Evolutionary conservation across 2,113 vertebrate species (phyloP), one percentile per base, ranked within the genome.

Genomic region (Shinisaurus crocodilurus): DNA sequence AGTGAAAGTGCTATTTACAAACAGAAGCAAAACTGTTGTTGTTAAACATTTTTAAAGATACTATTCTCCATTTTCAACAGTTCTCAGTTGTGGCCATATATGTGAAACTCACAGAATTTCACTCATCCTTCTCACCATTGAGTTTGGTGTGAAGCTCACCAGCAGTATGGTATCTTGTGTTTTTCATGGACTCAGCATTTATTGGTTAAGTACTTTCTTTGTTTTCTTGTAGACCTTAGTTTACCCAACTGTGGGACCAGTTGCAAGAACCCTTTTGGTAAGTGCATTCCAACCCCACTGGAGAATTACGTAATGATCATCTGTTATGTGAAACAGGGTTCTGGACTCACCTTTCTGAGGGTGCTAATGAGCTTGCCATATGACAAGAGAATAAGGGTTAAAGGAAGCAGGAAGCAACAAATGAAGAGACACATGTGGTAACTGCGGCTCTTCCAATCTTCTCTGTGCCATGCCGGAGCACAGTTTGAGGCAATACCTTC

Each of bases 361-460:
- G 57, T 43, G 57, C 37, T 65, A 76, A 87, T 12, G 27, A 87
- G 74, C 16, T 77, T 87, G 57, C 86, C 74, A 25, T 87, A 79
- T 1, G 74, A 87, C 74, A 65, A 79, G 57, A 77, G 57, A 20
- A 79, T 87, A 34, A 87, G 74, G 27, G 37, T 45, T 8, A 77
- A 87, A 43, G 74, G 86, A 87, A 79, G 29, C 57, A 77, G 74
- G 74, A 87, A 87, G 54, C 37, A 79, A 5, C 74, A 77, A 63
- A 87, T 3, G 32, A 60, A 87, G 45, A 74, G 82, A 84, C 40
- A 84, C 12, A 67, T 23, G 37, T 77, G 48, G 87, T 76, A 88
- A 54, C 86, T 79, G 86, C n/a, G 70, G 13, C 86, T 88, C 13
- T 88, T 88, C 86, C 87, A 80, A 34, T 80, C 54, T 43, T 80